These are phyloP conservation scores for Plebejus melissa DNA, from an alignment of 2,888 invertebrate species.

Conservation along the genomic window DNA sequence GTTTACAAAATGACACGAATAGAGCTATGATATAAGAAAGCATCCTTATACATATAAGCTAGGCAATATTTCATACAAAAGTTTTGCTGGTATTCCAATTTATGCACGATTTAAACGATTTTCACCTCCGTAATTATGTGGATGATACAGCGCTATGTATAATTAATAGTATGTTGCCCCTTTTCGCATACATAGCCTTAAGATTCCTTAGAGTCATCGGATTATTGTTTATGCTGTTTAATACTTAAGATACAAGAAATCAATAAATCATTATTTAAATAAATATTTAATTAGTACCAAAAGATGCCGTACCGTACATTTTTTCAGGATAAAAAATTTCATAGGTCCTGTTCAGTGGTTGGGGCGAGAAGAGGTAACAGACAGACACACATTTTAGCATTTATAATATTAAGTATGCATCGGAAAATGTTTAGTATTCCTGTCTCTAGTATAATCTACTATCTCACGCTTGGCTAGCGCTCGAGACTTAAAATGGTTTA, in stretches of 20 bases:
- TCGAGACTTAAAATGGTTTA: not conserved
- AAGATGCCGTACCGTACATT: too few relatives aligned
- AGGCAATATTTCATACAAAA: conserved; percentile 4
- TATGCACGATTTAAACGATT: not conserved
- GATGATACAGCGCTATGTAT: not conserved
- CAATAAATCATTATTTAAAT: too few relatives aligned
- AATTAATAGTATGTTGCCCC: conserved; percentile 14
- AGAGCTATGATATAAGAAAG: not conserved
- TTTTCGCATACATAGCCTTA: not conserved
- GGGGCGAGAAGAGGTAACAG: not conserved
- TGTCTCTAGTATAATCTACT: not conserved
- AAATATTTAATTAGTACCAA: too few relatives aligned
- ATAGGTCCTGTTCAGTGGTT: too few relatives aligned
- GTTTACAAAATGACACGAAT: too few relatives aligned
- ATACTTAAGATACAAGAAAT: not conserved
- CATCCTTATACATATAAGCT: not conserved
- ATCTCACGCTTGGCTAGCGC: not conserved
- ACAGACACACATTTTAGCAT: not conserved
- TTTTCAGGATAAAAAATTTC: too few relatives aligned
- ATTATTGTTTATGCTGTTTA: not conserved
- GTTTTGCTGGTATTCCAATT: not conserved
- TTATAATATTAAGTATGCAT: not conserved
- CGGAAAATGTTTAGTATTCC: not conserved
- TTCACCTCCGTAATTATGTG: not conserved
- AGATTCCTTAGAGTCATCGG: not conserved